Evolutionary conservation across 2,113 vertebrate species (phyloP), one percentile per base, ranked within the genome.

Genomic region (Hymenochirus boettgeri): DNA sequence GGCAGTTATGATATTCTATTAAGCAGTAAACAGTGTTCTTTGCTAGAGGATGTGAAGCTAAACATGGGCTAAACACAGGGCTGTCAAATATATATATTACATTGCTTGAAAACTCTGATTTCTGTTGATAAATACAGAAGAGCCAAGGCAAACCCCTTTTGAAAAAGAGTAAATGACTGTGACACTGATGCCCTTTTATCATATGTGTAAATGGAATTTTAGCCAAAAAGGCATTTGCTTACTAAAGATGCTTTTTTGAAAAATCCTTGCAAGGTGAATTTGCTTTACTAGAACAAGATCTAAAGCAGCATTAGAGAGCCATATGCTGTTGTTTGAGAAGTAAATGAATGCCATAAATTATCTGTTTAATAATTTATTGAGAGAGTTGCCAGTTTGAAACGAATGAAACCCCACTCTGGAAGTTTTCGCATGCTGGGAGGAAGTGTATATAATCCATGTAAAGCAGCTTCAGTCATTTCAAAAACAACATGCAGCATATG

Each of bases 331-430:
- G 64, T 66, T 66, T 66, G 64, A 66, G 55, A 58, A 66, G 64
- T 51, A 66, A 66, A 66, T 66, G 64, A 66, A 66, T 66, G 64
- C 55, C 64, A 66, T 66, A 66, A 66, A 66, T 66, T 66, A 66
- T 66, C 64, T 66, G 46, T 66, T 66, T 66, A 66, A 66, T 66
- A 66, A 66, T 66, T 66, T 58, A 66, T 59, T 50, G 54, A 8
- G 46, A 66, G 31, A 52, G 55, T 51, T 66, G 54, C 64, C 64
- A 51, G 64, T 46, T 42, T 66, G 55, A 53, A 58, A 51, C 24
- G 23, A 23, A 48, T 58, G 19, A 58, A 66, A 66, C 55, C 54
- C 55, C 46, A 57, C 54, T 66, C 63, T 58, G 18, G 31, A 59
- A 52, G 31, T 50, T 66, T 56, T 65, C 52, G 23, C 63, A 57